Conservation (phyloP, 92 coral and sea anemone species). For the Porites divaricata region DNA sequence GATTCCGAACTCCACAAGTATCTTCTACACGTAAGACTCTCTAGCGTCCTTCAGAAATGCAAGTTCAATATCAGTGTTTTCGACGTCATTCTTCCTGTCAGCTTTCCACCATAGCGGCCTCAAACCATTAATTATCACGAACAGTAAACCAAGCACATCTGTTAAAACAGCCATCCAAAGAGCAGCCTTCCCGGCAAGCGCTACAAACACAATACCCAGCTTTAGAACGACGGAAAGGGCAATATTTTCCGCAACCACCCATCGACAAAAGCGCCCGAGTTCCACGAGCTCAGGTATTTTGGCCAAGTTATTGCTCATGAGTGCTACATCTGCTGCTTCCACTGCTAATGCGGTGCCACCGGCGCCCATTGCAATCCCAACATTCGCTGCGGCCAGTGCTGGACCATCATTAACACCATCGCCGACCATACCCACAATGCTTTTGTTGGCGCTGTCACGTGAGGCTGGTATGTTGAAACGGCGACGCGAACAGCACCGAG, state of each 20-base stretch:
- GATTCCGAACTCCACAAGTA: no score
- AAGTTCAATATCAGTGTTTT: conserved; percentile 43
- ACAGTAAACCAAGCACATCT: conserved; percentile 84
- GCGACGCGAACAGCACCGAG: conserved; percentile 16
- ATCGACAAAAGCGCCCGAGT: conserved; percentile 84
- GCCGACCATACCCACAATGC: conserved; percentile 97
- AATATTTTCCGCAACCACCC: conserved; percentile 81
- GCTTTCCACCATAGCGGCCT: conserved; percentile 92
- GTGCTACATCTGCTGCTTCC: conserved; percentile 98
- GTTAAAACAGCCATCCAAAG: conserved; percentile 98
- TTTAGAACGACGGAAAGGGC: conserved; percentile 81
- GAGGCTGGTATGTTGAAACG: not conserved
- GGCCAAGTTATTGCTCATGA: conserved; percentile 94
- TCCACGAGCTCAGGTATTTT: conserved; percentile 93
- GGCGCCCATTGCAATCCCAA: conserved; percentile 99
- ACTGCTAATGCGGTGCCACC: conserved; percentile 99
- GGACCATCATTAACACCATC: conserved; percentile 99
- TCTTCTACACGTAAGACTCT: conserved; percentile 20
- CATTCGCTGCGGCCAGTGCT: conserved; percentile 95
- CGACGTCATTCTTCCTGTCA: conserved; percentile 28
- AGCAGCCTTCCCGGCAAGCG: conserved; percentile 80
- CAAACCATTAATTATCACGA: conserved; percentile 88
- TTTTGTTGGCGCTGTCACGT: conserved; percentile 9
- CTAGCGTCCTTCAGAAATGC: conserved; percentile 35
- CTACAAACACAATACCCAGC: conserved; percentile 78